Evolutionary conservation across 2,888 invertebrate species (phyloP).

Genomic region (Epicampocera succincta): DNA sequence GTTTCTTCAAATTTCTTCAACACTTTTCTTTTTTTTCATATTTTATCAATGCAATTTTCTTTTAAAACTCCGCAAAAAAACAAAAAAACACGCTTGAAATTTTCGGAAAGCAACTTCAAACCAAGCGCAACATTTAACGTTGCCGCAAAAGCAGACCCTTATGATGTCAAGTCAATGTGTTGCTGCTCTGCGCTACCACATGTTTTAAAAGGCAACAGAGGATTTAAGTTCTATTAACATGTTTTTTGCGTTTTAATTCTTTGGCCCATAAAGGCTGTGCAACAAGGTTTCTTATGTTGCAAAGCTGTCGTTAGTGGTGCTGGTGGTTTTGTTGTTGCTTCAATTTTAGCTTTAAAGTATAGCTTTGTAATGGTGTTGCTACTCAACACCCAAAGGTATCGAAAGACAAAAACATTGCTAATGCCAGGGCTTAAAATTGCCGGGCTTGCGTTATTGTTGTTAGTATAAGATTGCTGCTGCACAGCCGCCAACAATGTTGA

Average conservation of each 20-base stretch:
- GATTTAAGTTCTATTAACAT: background rate
- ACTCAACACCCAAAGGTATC: conserved; percentile 71
- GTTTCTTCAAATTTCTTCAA: background rate
- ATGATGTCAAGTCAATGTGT: conserved; percentile 31
- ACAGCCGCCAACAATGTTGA: conserved; percentile 28
- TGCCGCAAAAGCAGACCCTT: conserved; percentile 35
- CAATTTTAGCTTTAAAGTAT: conserved; percentile 39
- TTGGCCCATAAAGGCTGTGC: conserved; percentile 19
- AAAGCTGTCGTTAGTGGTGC: conserved; percentile 28
- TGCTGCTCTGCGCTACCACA: conserved; percentile 10
- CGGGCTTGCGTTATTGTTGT: conserved; percentile 37
- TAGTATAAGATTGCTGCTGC: conserved; percentile 42
- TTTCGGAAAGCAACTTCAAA: conserved; percentile 4
- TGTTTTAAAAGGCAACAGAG: conserved; percentile 11
- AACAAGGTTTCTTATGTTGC: conserved; percentile 42
- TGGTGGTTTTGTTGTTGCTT: conserved; percentile 41
- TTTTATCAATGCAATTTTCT: background rate
- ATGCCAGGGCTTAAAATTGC: conserved; percentile 54
- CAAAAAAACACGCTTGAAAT: conserved; percentile 4
- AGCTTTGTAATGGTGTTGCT: conserved; percentile 52
- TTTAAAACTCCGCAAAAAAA: too few species aligned
- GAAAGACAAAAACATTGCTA: conserved; percentile 74
- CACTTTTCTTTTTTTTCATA: too few species aligned
- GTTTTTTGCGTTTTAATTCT: conserved; percentile 3
- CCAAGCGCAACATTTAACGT: conserved; percentile 37